These are phyloP conservation scores for Neolamprologus toae DNA, from an alignment of 2,113 vertebrate genomes.

Conservation along the genomic window DNA sequence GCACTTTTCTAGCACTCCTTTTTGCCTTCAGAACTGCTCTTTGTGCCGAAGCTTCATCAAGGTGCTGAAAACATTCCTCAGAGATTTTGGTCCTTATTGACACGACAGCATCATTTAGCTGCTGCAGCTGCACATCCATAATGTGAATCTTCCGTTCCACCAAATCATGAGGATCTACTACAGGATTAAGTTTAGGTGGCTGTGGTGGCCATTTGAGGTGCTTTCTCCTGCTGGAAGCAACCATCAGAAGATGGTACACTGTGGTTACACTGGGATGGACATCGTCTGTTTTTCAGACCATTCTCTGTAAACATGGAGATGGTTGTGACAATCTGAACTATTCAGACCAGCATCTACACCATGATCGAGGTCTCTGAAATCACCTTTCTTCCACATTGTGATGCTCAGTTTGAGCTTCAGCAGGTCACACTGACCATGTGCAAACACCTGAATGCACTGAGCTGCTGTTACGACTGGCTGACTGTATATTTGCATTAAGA, in stretches of 20 bases:
- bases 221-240: not conserved
- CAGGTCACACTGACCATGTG: not conserved
- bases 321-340: not conserved
- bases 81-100: not conserved
- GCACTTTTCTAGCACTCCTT: rapidly evolving
- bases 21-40: not conserved
- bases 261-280: rapidly evolving
- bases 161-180: not conserved
- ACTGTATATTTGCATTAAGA: not conserved
- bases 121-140: not conserved
- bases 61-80: not conserved
- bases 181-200: not conserved
- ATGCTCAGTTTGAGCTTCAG: not conserved
- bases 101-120: not conserved
- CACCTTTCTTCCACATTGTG: not conserved
- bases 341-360: not conserved
- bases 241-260: not conserved
- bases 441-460: not conserved
- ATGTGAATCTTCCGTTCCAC: not conserved
- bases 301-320: rapidly evolving
- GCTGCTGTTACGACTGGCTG: not conserved
- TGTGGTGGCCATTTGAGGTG: not conserved
- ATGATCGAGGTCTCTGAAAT: rapidly evolving
- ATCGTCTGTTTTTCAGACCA: rapidly evolving
- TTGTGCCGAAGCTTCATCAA: not conserved